Percentiles rank a stretch among this genome's conserved stretches.
These are phyloP conservation scores for Oncopodura yosiiana DNA, from an alignment of 1,140 invertebrate species.

Conservation along the genomic window DNA sequence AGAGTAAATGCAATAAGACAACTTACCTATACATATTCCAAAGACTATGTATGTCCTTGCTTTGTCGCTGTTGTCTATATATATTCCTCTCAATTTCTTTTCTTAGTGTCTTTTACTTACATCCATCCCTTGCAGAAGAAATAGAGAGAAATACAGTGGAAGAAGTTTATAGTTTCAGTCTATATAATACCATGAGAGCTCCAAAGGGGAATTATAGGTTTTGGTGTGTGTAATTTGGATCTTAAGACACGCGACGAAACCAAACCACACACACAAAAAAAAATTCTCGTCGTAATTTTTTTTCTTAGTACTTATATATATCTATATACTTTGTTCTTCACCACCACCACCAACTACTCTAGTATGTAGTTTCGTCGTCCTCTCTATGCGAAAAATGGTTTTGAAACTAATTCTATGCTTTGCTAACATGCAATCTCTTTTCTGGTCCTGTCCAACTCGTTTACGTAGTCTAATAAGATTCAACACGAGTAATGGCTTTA, in stretches of 20 bases:
- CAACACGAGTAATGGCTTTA: not conserved
- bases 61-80: not conserved
- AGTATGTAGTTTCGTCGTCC: too few relatives aligned
- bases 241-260: conserved; percentile 27
- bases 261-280: conserved; percentile 7
- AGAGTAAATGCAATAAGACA: too few relatives aligned
- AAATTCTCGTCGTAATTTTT: conserved; percentile 21
- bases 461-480: conserved; percentile 20
- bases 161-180: too few relatives aligned
- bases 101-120: not conserved
- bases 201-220: conserved; percentile 29
- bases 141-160: conserved; percentile 13
- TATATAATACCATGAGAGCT: too few relatives aligned
- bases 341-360: too few relatives aligned
- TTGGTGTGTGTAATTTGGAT: conserved; percentile 27
- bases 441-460: conserved; percentile 15
- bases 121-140: not conserved
- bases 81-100: conserved; percentile 2
- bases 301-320: not conserved
- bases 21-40: too few relatives aligned
- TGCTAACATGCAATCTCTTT: conserved; percentile 25
- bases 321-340: not conserved
- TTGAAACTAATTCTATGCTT: conserved; percentile 29
- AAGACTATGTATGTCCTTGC: not conserved
- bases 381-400: too few relatives aligned